Conservation (phyloP, 2,797 vertebrate species). For the Xenentodon cancila region DNA sequence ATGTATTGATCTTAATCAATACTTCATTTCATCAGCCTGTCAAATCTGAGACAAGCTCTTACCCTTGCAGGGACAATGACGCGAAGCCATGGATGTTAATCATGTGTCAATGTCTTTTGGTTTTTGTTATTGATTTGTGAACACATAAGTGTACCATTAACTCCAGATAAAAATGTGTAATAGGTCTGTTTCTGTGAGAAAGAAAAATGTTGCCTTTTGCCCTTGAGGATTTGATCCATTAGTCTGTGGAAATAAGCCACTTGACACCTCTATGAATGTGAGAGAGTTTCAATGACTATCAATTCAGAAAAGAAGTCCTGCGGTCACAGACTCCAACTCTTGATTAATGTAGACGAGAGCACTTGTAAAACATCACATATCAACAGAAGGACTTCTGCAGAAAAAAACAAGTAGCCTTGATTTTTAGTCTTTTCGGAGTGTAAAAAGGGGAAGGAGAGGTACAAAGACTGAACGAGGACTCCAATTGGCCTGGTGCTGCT, state of each 20-base stretch:
- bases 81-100: slow-evolving; percentile 60
- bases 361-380: slow-evolving; percentile 28
- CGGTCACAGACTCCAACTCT: slow-evolving; percentile 3
- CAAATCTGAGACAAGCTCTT: slow-evolving; percentile 39
- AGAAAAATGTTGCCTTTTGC: neutral
- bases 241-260: slow-evolving; percentile 21
- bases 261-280: slow-evolving; percentile 22
- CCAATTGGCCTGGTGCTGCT: neutral
- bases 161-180: slow-evolving; percentile 9
- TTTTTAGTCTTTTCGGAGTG: slow-evolving; percentile 53
- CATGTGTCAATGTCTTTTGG: slow-evolving; percentile 47
- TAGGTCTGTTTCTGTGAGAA: neutral
- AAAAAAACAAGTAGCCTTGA: slow-evolving; percentile 55
- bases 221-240: slow-evolving; percentile 5
- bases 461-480: slow-evolving; percentile 25
- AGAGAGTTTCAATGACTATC: slow-evolving; percentile 15
- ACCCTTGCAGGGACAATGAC: slow-evolving; percentile 28
- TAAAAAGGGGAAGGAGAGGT: slow-evolving; percentile 21
- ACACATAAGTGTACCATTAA: slow-evolving; percentile 33
- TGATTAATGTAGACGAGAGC: slow-evolving; percentile 10
- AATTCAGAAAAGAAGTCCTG: slow-evolving; percentile 60
- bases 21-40: slow-evolving; percentile 77
- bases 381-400: slow-evolving; percentile 22
- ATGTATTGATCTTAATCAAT: slow-evolving; percentile 71
- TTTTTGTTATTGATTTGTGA: slow-evolving; percentile 47